Base-by-base conservation (phyloP, 2,797 vertebrate species). In the Remorina albescens region DNA sequence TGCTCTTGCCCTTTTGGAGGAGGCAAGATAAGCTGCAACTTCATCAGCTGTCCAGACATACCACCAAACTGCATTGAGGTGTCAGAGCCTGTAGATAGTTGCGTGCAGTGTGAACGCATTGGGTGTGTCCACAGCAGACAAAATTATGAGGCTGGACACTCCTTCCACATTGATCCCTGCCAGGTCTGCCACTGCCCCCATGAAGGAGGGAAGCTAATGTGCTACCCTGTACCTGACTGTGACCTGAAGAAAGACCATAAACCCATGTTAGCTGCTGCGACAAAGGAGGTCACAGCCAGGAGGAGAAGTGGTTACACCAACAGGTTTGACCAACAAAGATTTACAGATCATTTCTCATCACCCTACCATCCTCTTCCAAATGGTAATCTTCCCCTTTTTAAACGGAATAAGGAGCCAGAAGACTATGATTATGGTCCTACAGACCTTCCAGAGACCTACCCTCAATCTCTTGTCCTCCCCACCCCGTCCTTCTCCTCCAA, bases 41-140 rank as follows among this genome's bases (percentile, higher is more conserved):
- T 97, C 85, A 98, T 98, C 89, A 95, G 95, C 59, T 99, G 98
- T 76, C 97, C 97, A 0, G 97, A 99, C 26, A 79, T 98, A 66
- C 96, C 97, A 0, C 88, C 95, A 0, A 97, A 99, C 90, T 99
- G 98, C 91, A 96, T 99, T 0, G 95, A 97, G 10, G 71, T 96
- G 0, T 89, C 92, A 5, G 94, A 96, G 67, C 96, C 94, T 0
- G 85, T 88, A 0, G 97, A 99, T 0, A 96, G 96, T 0, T 99
- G 98, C 30, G 88, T 92, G 1, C 95, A 98, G 72, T 99, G 98
- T 0, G 94, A 96, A 60, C 94, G 94, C 2, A 85, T 98, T 10
- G 98, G 98, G 46, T 99, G 98, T 6, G 37, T 95, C 56, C 92
- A 96, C 0, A 70, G 74, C 0, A 93, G 91, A 0, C 94, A 96